phyloP scores from a whole-genome alignment of 1,140 invertebrate species.

The Himalopsyche phryganea region DNA sequence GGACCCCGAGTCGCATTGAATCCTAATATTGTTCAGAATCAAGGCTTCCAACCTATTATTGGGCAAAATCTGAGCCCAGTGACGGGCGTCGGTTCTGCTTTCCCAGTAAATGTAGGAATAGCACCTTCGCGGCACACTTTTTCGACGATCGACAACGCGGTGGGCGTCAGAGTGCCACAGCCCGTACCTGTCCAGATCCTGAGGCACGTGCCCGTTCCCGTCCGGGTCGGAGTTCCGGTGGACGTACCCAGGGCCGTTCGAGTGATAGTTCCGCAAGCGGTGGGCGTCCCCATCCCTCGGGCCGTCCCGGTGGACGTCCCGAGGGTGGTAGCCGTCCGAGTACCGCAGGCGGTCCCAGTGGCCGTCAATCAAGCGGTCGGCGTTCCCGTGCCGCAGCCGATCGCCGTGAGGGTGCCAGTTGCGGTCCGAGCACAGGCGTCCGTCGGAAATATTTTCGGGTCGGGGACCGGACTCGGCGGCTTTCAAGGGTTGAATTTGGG shows the following conservation, averaged over 20 bases:
- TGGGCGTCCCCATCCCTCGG: conserved; percentile 40
- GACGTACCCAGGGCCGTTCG: conserved; percentile 40
- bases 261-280: conserved; percentile 39
- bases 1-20: too few species aligned
- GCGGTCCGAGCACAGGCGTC: neutral
- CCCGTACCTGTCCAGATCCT: conserved; percentile 8
- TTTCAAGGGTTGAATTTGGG: neutral
- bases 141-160: conserved; percentile 14
- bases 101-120: neutral
- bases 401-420: conserved; percentile 35
- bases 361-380: conserved; percentile 32
- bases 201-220: conserved; percentile 4
- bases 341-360: conserved; percentile 37
- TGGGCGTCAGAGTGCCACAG: conserved; percentile 20
- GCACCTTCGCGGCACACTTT: conserved; percentile 18
- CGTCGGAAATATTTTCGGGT: neutral
- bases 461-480: neutral
- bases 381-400: conserved; percentile 35
- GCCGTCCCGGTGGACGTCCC: conserved; percentile 38
- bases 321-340: conserved; percentile 36
- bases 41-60: neutral
- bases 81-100: neutral
- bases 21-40: neutral
- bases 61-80: neutral
- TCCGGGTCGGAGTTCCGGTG: conserved; percentile 33